phyloP scores from a whole-genome alignment of 2,113 vertebrate species.

The Hylia prasina region DNA sequence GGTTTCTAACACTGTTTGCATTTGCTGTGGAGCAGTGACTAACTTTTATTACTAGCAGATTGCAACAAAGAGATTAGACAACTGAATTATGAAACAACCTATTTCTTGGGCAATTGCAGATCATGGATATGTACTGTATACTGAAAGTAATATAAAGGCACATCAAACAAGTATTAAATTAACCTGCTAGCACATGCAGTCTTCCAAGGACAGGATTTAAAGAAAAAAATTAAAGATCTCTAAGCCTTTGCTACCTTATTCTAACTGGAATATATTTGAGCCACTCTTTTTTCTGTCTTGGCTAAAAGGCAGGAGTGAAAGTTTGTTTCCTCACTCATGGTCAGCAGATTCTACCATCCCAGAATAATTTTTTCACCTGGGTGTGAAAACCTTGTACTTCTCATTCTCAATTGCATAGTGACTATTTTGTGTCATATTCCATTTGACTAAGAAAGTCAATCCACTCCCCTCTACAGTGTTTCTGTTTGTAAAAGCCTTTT shows the following conservation, averaged over 20 bases:
- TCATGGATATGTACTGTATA: neutral
- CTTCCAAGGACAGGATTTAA: neutral
- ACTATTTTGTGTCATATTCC: neutral
- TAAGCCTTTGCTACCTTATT: neutral
- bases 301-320: neutral
- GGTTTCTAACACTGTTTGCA: neutral
- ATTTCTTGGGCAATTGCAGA: neutral
- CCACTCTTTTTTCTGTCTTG: neutral
- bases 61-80: neutral
- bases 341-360: neutral
- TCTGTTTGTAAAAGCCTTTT: neutral
- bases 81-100: neutral
- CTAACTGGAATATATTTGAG: neutral
- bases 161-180: conserved; percentile 34
- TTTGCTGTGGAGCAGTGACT: neutral
- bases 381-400: neutral
- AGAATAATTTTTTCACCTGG: neutral
- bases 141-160: conserved; percentile 25
- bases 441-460: neutral
- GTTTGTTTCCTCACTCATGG: neutral
- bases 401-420: neutral
- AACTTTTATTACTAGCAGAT: neutral
- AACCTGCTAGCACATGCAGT: neutral
- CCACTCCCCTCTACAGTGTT: neutral
- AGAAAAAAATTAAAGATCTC: neutral